Base-by-base conservation (phyloP, 1,140 invertebrate species). In the Diorhabda carinulata region DNA sequence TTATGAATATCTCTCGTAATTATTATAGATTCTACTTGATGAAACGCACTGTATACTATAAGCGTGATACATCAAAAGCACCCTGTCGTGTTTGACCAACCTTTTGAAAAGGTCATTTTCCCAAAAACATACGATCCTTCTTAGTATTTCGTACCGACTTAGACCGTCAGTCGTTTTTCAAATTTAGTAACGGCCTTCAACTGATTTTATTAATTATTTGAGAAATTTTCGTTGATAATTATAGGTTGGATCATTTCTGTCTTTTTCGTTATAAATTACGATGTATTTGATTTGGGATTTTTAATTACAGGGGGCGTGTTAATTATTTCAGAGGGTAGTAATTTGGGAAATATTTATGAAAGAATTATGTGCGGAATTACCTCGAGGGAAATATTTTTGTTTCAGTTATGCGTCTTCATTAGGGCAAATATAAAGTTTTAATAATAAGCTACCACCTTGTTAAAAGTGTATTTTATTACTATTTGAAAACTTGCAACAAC, bases 101-200 rank as follows among this genome's bases (percentile, higher is more conserved):
- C 47, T 52, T 52, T 52, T 52, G 47, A 52, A 52, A 52, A 52
- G 47, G 47, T 52, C 47, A 52, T 52, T 52, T 60, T 60, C 58
- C 10, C 10, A 42, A 60, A 60, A 60, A 60, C 41, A 6, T 60
- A 60, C 41, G 58, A 42, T 10, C 58, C 58, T 60, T 60, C 58
- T 60, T 42, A 42, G 58, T 60, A 60, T 42, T 60, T 6, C 58
- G 25, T 6, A 42, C 58, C 58, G 58, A 60, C 41, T 10, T 60
- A 60, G 58, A 60, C 58, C n/a, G 10, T 60, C 58, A 60, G 58
- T 60, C 58, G 58, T 60, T 60, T 60, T 60, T 60, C 58, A 60
- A 60, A 60, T 10, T 60, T 60, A 60, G 58, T 60, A 60, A 60
- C 58, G 58, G 58, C 58, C 58, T 60, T 60, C 58, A 60, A 25